phyloP scores from a whole-genome alignment of 2,113 vertebrate species.

The Bubo scandiacus region DNA sequence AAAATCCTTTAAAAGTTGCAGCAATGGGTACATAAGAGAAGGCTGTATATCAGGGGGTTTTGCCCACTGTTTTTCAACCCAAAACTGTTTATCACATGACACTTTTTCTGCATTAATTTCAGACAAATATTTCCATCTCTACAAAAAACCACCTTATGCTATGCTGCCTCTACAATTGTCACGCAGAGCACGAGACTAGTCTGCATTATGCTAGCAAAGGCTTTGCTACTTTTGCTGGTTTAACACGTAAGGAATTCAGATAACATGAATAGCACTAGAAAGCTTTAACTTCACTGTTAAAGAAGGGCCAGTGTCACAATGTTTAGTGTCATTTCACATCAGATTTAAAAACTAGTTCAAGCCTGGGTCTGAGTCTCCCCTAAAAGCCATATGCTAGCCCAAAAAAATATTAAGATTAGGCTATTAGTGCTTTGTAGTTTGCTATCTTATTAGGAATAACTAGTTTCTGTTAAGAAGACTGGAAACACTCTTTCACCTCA shows the following conservation, averaged over 20 bases:
- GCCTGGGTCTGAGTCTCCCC: not conserved
- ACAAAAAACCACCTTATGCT: not conserved
- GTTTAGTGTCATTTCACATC: not conserved
- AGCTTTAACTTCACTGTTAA: not conserved
- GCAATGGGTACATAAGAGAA: too few relatives aligned
- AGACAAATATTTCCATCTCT: not conserved
- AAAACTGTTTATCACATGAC: not conserved
- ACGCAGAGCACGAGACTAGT: not conserved
- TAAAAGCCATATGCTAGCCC: not conserved
- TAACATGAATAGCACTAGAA: not conserved
- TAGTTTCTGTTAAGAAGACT: not conserved
- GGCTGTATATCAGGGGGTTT: not conserved
- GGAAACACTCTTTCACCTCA: not conserved
- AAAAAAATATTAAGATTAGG: not conserved
- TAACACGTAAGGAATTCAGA: not conserved
- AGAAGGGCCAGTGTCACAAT: not conserved
- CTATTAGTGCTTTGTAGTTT: not conserved
- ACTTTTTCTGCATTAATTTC: not conserved
- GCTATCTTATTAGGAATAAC: not conserved
- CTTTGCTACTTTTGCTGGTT: not conserved
- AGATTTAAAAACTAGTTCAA: not conserved
- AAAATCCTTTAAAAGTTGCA: not conserved
- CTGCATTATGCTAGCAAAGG: not conserved
- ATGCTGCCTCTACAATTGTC: not conserved
- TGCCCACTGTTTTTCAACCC: not conserved